Percentiles rank a stretch among this genome's conserved stretches.
Evolutionary conservation across 2,888 invertebrate species (phyloP).

Genomic region (Polietes domitor): DNA sequence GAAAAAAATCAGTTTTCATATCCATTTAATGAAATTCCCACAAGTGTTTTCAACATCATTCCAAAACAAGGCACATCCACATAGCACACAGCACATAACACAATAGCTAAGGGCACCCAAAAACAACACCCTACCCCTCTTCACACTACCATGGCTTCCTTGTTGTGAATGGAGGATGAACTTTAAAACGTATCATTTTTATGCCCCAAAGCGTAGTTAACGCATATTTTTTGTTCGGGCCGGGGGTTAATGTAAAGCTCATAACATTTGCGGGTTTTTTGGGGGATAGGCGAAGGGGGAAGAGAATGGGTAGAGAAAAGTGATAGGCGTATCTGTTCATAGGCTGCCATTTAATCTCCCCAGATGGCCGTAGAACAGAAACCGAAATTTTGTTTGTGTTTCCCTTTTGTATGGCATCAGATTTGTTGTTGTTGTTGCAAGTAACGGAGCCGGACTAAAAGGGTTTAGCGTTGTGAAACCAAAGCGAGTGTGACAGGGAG

Average conservation of each 20-base stretch:
- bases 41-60: slow-evolving; percentile 45
- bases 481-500: background rate
- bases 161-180: slow-evolving; percentile 27
- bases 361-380: background rate
- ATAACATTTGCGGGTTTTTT: slow-evolving; percentile 24
- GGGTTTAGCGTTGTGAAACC: background rate
- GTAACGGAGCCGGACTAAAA: background rate
- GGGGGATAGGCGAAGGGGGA: slow-evolving; percentile 17
- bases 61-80: too few species aligned
- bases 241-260: slow-evolving; percentile 43
- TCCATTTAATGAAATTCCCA: slow-evolving; percentile 58
- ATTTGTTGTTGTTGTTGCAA: background rate
- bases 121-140: background rate
- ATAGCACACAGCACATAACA: background rate
- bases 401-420: background rate
- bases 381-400: background rate
- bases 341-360: slow-evolving; percentile 6
- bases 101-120: background rate
- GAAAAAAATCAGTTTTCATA: slow-evolving; percentile 45
- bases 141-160: background rate
- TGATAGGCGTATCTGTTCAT: background rate
- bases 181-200: slow-evolving; percentile 57
- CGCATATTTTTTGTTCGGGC: slow-evolving; percentile 20
- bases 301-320: background rate
- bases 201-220: slow-evolving; percentile 54